phyloP scores from a whole-genome alignment of 2,797 vertebrate genomes.

The Anguilla megastoma region DNA sequence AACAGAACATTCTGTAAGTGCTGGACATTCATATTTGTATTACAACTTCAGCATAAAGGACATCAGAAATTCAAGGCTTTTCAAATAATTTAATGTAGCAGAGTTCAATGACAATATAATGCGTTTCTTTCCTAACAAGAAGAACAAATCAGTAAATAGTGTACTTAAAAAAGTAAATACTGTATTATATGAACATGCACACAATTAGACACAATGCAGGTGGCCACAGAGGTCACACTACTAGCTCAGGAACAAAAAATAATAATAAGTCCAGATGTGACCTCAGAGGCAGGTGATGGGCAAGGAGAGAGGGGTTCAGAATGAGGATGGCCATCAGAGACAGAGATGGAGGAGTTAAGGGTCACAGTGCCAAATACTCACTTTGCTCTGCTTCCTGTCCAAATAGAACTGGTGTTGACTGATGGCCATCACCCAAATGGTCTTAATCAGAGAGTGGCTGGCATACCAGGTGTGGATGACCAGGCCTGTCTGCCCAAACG shows the following conservation, averaged over 20 bases:
- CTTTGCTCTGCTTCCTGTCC: conserved; percentile 97
- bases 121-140: not conserved
- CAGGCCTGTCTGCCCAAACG: conserved; percentile 89
- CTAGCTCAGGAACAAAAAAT: not conserved
- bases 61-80: not conserved
- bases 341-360: not conserved
- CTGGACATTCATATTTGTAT: not conserved
- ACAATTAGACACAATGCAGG: not conserved
- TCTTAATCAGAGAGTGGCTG: conserved; percentile 94
- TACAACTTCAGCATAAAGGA: not conserved
- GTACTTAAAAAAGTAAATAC: not conserved
- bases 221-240: not conserved
- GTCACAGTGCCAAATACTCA: conserved; percentile 67
- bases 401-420: conserved; percentile 99
- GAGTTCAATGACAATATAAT: not conserved
- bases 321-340: not conserved
- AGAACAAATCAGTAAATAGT: not conserved
- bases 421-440: conserved; percentile 99
- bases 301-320: not conserved
- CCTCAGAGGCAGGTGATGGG: not conserved
- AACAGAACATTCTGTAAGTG: not conserved
- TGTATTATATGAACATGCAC: not conserved
- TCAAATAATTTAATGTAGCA: not conserved
- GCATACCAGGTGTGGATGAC: conserved; percentile 98
- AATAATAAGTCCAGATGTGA: not conserved